Evolutionary conservation across 2,113 vertebrate species (phyloP), one percentile per base, ranked within the genome.

Genomic region (Phyllostomus discolor): DNA sequence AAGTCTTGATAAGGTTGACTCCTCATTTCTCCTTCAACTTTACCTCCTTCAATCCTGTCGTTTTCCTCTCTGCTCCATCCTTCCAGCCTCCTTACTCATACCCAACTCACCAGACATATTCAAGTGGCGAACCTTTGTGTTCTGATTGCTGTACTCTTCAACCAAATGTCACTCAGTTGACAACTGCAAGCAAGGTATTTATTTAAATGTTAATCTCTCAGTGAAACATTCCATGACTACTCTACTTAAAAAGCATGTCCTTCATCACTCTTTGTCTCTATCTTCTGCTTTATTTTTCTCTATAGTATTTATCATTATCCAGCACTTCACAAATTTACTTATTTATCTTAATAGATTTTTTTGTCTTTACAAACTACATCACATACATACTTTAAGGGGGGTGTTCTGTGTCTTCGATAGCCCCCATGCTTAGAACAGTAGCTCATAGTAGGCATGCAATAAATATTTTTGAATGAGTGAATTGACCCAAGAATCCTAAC

Each of bases 381-480:
- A 4, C 7, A 70, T 20, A 28, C 7, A 78, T 4, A 43, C 2
- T 54, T 62, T 7, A 80, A 59, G 28, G 41, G 3, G 14, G 66
- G 0, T 15, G 19, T 31, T 79, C 79, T 78, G 2, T 41, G 12
- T 59, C 15, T 79, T 84, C 31, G 15, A 70, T 66, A 83, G 1
- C 0, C 17, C 4, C n/a, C 24, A 28, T 88, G 33, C 12, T 70
- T 48, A 80, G 14, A 83, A 52, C 0, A 73, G 15, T 10, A 91
- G 31, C 31, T 88, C 17, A 78, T 9, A 82, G 20, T 78, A 88
- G n/a, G 16, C 17, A 46, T 41, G 0, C 9, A 91, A 91, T 48
- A 91, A 85, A 62, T 82, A 78, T 26, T 83, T 91, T 33, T 75
- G 12, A 79, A 48, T 73, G 12, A 92, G 15, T 48, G 1, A 94